Evolutionary conservation across 1,140 invertebrate species (phyloP), one percentile per base, ranked within the genome.

Genomic region (Drosophila kanapiae): DNA sequence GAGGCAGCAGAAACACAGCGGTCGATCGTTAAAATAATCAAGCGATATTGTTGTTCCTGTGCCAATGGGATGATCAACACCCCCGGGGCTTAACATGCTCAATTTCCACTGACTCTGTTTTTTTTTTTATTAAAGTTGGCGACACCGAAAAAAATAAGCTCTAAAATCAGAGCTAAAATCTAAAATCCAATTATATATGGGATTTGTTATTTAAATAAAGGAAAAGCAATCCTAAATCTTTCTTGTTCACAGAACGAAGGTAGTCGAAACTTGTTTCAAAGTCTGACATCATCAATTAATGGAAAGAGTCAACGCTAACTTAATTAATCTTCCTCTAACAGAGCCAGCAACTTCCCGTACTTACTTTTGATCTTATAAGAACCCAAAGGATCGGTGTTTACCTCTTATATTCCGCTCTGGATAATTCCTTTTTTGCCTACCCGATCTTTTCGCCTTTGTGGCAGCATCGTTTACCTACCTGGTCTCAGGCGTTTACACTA

Each of bases 11-110:
- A 11, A 45, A 23, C 6, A 45, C 65, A 53, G 45, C 63, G 47
- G 27, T 72, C 69, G 69, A 72, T 72, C 70, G 38, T 74, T 60
- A 51, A 72, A 60, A 60, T 72, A 74, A 74, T 74, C 70, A 72
- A 74, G 23, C 54, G 45, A 33, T 42, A 51, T 51, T 47, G 31
- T 37, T 37, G 53, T 58, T 60, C 13, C 35, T 59, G 13, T 51
- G 48, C 48, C 53, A 59, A 35, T 49, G 65, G 45, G 53, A 59
- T 72, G 51, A 71, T 70, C 67, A 37, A 49, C 69, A 71, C 53
- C 67, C 67, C 54, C 37, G 23, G 69, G 51, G 53, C 37, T 42
- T 58, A 37, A 23, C 29, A 70, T 56, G 68, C 69, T 71, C 51
- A 35, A 69, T 71, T 71, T 71, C 49, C 64, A 18, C 29, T 58